Evolutionary conservation across 2,888 invertebrate species (phyloP).

Genomic region (Arge pagana): DNA sequence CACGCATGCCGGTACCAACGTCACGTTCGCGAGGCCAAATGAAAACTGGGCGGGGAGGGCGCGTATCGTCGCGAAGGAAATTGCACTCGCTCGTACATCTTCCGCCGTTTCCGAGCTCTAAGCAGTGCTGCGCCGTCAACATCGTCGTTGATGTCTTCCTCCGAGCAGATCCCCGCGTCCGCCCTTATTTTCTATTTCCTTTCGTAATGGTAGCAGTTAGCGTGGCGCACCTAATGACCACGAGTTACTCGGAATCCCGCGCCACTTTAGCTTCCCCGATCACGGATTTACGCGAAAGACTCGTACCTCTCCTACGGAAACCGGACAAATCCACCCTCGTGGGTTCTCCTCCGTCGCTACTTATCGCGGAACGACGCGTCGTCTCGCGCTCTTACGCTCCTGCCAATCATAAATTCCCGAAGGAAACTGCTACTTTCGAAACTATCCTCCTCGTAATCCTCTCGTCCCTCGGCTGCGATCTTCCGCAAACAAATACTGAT

Average conservation of each 20-base stretch:
- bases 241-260: conserved; percentile 32
- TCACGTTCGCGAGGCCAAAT: no score
- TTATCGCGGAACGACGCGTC: conserved; percentile 14
- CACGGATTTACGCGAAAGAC: conserved; percentile 16
- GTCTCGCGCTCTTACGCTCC: neutral
- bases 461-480: no score
- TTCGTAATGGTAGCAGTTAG: conserved; percentile 31
- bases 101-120: no score
- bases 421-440: no score
- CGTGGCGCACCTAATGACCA: conserved; percentile 31
- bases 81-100: no score
- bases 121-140: no score
- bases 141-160: conserved; percentile 10
- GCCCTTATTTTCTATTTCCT: conserved; percentile 23
- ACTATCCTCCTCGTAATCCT: no score
- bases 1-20: no score
- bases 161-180: conserved; percentile 27
- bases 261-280: conserved; percentile 10
- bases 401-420: no score
- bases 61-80: no score
- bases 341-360: conserved; percentile 6
- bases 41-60: no score
- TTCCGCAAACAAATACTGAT: neutral
- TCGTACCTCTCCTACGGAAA: conserved; percentile 10
- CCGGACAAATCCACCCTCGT: conserved; percentile 4